phyloP scores from a whole-genome alignment of 1,140 invertebrate genomes.

The Carposina sasakii region DNA sequence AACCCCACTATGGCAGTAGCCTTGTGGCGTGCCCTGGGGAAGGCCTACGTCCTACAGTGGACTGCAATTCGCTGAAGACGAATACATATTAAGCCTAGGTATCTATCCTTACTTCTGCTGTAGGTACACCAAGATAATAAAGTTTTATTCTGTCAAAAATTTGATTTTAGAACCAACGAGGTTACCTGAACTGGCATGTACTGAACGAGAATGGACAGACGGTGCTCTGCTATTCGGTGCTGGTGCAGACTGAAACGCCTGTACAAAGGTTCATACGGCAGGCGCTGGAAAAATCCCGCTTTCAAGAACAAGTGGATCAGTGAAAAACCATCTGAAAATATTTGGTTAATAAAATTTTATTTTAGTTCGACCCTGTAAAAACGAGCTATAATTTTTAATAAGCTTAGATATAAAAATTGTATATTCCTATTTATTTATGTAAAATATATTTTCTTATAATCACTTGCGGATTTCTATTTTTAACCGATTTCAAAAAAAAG shows the following conservation, averaged over 20 bases:
- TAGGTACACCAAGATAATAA: too few relatives aligned
- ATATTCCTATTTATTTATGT: not conserved
- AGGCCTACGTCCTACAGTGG: too few relatives aligned
- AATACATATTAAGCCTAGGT: too few relatives aligned
- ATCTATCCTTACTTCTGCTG: too few relatives aligned
- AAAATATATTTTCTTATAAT: not conserved
- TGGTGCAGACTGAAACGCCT: conserved; percentile 49
- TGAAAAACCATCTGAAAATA: too few relatives aligned
- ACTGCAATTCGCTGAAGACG: too few relatives aligned
- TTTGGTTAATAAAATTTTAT: too few relatives aligned
- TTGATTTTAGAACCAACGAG: conserved; percentile 51
- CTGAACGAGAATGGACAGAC: conserved; percentile 38
- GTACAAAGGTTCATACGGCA: conserved; percentile 34
- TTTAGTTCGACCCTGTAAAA: not conserved
- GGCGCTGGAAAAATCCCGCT: not conserved
- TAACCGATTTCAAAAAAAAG: too few relatives aligned
- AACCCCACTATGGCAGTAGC: too few relatives aligned
- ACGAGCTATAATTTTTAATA: not conserved
- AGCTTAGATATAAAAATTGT: too few relatives aligned
- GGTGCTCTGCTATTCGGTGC: conserved; percentile 50
- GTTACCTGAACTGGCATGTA: conserved; percentile 45
- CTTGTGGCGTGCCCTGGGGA: too few relatives aligned
- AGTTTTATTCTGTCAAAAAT: not conserved
- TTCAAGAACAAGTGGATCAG: not conserved
- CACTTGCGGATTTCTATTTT: not conserved